Evolutionary conservation across 2,888 invertebrate species (phyloP), one percentile per base, ranked within the genome.

Genomic region (Andricus curvator): DNA sequence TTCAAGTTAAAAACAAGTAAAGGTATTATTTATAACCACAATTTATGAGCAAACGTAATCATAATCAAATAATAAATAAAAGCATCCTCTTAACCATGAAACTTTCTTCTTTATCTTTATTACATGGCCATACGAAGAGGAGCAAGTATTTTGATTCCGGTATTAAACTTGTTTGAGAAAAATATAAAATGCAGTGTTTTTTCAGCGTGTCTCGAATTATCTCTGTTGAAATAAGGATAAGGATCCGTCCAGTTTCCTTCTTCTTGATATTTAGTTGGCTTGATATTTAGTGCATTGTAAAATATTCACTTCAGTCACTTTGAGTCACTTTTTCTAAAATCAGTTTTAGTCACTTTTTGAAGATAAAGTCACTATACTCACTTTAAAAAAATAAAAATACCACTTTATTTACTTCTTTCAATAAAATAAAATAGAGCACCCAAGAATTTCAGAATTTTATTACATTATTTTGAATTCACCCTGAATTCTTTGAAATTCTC

Each of bases 61-160:
- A 64, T 64, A 64, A 64, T 64, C 25, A 64, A 25, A 64, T 56
- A 29, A 15, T 29, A 62, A 62, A 60, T 20, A 60, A 25, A 17
- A 29, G 2, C 4, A 29, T 29, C 25, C 15, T 29, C 11, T 25
- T 29, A 64, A 64, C 62, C 62, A 25, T 64, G 29, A 29, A 64
- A 64, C 62, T 64, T 64, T 64, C 62, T 64, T 64, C 62, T 29
- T 64, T 64, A 64, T 64, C 29, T 64, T 64, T 64, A 25, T 64
- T 17, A 64, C 4, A 60, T 22, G 60, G 11, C 60, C 22, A 11
- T 22, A 60, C 9, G 22, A 60, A 60, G 60, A 60, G 60, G 6
- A 25, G 29, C 33, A 51, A 37, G 41, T 41, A 41, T 74, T 48
- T 74, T 74, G 29, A 51, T 56, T 74, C 74, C 74, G 74, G 74